Conservation (phyloP, 2,113 vertebrate species). For the Sinocyclocheilus maitianheensis region DNA sequence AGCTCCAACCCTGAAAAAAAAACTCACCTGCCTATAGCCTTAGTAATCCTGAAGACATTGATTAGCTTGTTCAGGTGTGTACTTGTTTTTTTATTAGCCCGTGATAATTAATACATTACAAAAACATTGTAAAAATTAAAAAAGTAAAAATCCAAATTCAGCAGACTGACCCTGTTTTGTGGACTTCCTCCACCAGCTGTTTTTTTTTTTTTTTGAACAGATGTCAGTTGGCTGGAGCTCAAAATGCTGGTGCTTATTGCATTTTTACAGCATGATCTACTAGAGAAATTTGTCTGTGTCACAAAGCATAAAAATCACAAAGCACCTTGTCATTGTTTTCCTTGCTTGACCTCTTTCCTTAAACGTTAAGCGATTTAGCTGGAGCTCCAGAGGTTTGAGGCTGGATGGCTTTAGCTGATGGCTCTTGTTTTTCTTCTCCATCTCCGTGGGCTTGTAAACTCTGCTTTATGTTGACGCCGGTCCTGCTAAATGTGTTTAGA, state of each 20-base stretch:
- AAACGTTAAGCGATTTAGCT: slow-evolving; percentile 14
- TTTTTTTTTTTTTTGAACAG: background rate
- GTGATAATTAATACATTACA: no score
- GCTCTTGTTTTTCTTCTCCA: background rate
- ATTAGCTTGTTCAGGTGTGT: no score
- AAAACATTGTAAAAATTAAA: no score
- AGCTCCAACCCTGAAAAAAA: no score
- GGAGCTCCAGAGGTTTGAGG: slow-evolving; percentile 3
- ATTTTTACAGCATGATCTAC: background rate
- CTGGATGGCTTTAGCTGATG: slow-evolving; percentile 24
- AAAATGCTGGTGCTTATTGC: background rate
- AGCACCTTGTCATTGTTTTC: background rate
- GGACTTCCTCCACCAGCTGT: background rate
- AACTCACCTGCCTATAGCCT: no score
- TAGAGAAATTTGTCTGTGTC: background rate
- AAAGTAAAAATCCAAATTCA: background rate
- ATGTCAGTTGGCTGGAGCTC: background rate
- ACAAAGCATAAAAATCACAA: background rate
- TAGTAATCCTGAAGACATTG: no score
- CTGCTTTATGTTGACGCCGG: background rate
- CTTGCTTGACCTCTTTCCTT: background rate
- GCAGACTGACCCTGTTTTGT: background rate
- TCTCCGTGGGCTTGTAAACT: background rate
- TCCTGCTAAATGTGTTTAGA: slow-evolving; percentile 19
- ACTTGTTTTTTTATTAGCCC: no score